A percentile compares a stretch with the other conserved stretches of the same genome.
Evolutionary conservation across 2,113 vertebrate species (phyloP).

Genomic region (Salvelinus sp.): DNA sequence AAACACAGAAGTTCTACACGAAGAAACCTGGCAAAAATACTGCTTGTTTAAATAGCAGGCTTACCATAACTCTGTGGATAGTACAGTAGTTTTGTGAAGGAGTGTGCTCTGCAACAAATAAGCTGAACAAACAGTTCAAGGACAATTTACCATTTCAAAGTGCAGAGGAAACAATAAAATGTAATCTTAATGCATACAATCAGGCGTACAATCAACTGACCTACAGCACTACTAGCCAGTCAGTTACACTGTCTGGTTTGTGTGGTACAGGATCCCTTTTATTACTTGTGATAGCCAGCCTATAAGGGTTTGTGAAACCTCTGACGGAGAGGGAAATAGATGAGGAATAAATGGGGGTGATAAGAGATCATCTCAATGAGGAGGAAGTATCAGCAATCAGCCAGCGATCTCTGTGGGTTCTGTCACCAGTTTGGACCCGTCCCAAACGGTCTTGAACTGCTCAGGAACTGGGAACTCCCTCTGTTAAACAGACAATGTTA

Average conservation of each 20-base stretch:
- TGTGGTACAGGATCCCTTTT: background rate
- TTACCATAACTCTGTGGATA: background rate
- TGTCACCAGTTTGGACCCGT: constrained; percentile 91
- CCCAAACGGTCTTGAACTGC: constrained; percentile 97
- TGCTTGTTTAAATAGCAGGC: background rate
- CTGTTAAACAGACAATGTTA: constrained; percentile 67
- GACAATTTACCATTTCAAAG: constrained; percentile 31
- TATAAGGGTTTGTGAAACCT: background rate
- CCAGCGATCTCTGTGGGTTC: constrained; percentile 94
- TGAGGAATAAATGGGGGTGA: constrained; percentile 5
- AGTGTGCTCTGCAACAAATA: background rate
- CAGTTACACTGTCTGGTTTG: background rate
- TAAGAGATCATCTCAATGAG: background rate
- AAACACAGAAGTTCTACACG: background rate
- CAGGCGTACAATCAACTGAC: background rate
- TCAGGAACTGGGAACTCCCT: constrained; percentile 96
- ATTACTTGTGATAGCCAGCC: background rate
- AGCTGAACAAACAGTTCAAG: background rate
- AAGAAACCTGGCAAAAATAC: background rate
- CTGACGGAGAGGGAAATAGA: too few species aligned
- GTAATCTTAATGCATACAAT: constrained; percentile 13
- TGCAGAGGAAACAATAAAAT: constrained; percentile 20
- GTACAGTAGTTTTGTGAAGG: background rate
- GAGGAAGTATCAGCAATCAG: constrained; percentile 59
- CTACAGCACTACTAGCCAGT: background rate